Conservation (phyloP, 1,140 invertebrate genomes). For the Pseudobourletiella spinata region DNA sequence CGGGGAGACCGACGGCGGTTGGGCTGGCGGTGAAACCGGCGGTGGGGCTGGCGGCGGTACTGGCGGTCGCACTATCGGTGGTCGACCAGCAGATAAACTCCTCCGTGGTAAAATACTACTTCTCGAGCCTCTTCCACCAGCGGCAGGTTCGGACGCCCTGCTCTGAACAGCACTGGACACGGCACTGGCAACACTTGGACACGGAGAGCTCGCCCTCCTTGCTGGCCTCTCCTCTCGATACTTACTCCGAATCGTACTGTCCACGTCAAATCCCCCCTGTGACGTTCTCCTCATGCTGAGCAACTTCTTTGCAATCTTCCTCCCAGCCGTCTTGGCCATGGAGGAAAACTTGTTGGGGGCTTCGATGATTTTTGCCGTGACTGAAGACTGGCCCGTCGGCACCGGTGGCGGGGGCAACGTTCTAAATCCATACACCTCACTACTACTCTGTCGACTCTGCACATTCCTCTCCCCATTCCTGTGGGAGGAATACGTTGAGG, state of each 20-base stretch:
- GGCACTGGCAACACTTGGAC: conserved; percentile 1
- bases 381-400: not conserved
- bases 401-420: conserved; percentile 20
- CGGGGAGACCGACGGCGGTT: not conserved
- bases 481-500: not conserved
- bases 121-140: too few species aligned
- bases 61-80: too few species aligned
- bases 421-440: conserved; percentile 2
- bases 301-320: conserved; percentile 30
- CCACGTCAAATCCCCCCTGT: conserved; percentile 13
- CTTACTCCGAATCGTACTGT: not conserved
- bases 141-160: not conserved
- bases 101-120: not conserved
- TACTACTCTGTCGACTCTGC: not conserved
- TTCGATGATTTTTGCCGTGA: not conserved
- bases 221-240: not conserved
- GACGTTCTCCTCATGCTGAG: conserved; percentile 22
- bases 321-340: conserved; percentile 31
- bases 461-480: not conserved
- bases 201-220: not conserved
- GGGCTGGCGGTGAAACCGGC: too few species aligned
- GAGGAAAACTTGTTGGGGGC: conserved; percentile 28
- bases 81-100: too few species aligned
- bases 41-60: too few species aligned
- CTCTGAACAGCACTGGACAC: not conserved